These are phyloP conservation scores for Rhagium mordax DNA, from an alignment of 2,888 invertebrate species.

Conservation along the genomic window DNA sequence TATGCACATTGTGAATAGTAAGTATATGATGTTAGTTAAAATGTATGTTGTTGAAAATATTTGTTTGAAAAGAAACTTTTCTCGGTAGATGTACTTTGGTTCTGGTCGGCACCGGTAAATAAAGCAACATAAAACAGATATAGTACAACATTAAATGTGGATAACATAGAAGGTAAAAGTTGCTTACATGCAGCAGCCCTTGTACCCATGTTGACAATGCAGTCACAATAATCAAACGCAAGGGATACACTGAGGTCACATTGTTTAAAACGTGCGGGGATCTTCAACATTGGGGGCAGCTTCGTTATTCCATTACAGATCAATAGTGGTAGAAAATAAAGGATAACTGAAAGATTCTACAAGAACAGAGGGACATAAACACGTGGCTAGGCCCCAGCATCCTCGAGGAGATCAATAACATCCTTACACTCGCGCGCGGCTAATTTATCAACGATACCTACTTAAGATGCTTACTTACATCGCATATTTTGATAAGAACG, in stretches of 20 bases:
- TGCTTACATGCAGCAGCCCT: slow-evolving; percentile 94
- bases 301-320: slow-evolving; percentile 69
- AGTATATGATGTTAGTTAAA: background rate
- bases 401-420: slow-evolving; percentile 66
- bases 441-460: slow-evolving; percentile 58
- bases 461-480: slow-evolving; percentile 65
- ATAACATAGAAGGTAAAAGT: slow-evolving; percentile 61
- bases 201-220: slow-evolving; percentile 87
- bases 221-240: slow-evolving; percentile 72
- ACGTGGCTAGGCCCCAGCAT: slow-evolving; percentile 66
- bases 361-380: slow-evolving; percentile 66
- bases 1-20: background rate
- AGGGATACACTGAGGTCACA: slow-evolving; percentile 72
- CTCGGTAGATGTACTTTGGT: slow-evolving; percentile 34
- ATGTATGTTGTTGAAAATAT: background rate
- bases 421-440: slow-evolving; percentile 61
- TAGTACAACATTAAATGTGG: slow-evolving; percentile 53
- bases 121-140: slow-evolving; percentile 36
- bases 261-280: slow-evolving; percentile 72
- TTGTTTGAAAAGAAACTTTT: slow-evolving; percentile 32
- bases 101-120: slow-evolving; percentile 42
- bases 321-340: slow-evolving; percentile 69
- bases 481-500: slow-evolving; percentile 66
- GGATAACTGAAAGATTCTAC: slow-evolving; percentile 68
- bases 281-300: slow-evolving; percentile 71